phyloP scores from a whole-genome alignment of 2,797 vertebrate genomes.

The Eremophila alpestris region DNA sequence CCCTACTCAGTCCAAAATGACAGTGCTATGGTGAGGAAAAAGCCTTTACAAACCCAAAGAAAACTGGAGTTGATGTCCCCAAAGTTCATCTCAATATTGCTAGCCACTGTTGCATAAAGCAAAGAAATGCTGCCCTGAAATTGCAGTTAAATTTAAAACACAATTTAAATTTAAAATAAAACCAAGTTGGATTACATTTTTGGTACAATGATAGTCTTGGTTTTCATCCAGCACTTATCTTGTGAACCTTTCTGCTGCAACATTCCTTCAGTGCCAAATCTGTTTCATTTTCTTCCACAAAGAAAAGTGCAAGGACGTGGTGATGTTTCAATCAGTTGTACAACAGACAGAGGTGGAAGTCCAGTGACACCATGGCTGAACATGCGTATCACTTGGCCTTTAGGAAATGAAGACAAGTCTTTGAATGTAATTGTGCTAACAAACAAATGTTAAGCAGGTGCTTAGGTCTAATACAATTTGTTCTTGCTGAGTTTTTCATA shows the following conservation, averaged over 20 bases:
- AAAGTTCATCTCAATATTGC: not conserved
- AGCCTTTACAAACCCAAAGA: not conserved
- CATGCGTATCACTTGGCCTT: not conserved
- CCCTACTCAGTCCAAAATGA: not conserved
- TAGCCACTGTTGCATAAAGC: not conserved
- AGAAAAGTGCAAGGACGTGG: not conserved
- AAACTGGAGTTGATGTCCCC: not conserved
- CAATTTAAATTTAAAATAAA: slow-evolving; percentile 5
- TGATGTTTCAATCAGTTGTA: not conserved
- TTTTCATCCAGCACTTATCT: not conserved
- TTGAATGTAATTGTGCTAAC: not conserved
- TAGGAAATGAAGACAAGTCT: not conserved
- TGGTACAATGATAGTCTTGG: not conserved
- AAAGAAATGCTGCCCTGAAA: not conserved
- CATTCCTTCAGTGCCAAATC: not conserved
- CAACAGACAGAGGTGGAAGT: not conserved
- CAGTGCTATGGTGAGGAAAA: not conserved
- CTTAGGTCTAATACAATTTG: not conserved
- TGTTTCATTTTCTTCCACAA: not conserved
- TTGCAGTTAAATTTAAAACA: not conserved
- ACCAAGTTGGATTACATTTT: not conserved
- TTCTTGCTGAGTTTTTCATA: not conserved
- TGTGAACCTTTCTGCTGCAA: not conserved
- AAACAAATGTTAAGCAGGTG: not conserved
- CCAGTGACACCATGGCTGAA: not conserved